A percentile compares a stretch with the other conserved stretches of the same genome.
Evolutionary conservation across 2,113 vertebrate genomes (phyloP).

Genomic region (Speoplatyrhinus poulsoni): DNA sequence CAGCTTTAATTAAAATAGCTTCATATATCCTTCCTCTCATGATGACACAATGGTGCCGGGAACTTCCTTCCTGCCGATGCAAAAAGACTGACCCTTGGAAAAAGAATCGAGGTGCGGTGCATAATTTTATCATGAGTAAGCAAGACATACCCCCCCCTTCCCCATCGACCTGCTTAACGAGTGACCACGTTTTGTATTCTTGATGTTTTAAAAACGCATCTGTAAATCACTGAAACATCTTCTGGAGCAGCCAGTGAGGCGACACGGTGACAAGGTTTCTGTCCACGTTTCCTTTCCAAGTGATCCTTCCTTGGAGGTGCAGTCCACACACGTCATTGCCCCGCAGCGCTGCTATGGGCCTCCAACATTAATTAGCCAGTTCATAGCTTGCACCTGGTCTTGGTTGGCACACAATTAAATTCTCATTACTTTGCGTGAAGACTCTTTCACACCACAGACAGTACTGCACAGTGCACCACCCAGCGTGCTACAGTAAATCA

Average conservation of each 20-base stretch:
- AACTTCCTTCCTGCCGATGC: constrained; percentile 52
- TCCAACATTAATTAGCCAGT: constrained; percentile 66
- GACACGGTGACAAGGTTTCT: neutral
- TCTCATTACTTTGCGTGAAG: constrained; percentile 13
- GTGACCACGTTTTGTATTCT: neutral
- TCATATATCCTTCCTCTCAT: constrained; percentile 56
- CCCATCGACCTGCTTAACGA: constrained; percentile 29
- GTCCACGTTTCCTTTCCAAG: constrained; percentile 51
- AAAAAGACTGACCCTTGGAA: constrained; percentile 46
- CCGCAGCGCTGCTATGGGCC: constrained; percentile 66
- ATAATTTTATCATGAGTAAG: constrained; percentile 53
- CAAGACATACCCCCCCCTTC: constrained; percentile 27
- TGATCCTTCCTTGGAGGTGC: constrained; percentile 50
- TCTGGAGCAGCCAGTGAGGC: neutral
- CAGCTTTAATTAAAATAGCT: constrained; percentile 76
- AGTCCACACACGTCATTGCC: constrained; percentile 60
- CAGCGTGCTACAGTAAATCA: neutral
- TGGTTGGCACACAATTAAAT: constrained; percentile 31
- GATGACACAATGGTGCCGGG: constrained; percentile 58
- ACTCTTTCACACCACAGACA: neutral
- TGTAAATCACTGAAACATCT: constrained; percentile 23
- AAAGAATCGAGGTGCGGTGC: constrained; percentile 33
- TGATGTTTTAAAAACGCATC: constrained; percentile 10
- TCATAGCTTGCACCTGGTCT: constrained; percentile 57
- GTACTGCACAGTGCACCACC: neutral